Percentiles rank a stretch among this genome's conserved stretches.
These are phyloP conservation scores for Potorous gilbertii DNA, from an alignment of 2,797 vertebrate genomes.

Conservation along the genomic window DNA sequence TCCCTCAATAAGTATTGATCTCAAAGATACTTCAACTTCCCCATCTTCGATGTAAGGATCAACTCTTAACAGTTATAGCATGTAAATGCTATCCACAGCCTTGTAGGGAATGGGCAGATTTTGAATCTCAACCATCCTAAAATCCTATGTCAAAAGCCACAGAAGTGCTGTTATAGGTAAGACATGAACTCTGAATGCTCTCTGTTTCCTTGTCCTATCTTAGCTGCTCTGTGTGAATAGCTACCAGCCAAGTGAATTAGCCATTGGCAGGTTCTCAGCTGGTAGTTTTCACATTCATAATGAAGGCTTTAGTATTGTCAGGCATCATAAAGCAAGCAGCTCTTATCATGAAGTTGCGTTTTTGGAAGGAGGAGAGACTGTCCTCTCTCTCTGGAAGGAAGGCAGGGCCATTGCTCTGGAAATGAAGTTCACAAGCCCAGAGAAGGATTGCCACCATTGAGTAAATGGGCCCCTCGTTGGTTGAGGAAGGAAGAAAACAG, in stretches of 20 bases:
- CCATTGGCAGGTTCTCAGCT: not conserved
- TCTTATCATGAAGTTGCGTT: not conserved
- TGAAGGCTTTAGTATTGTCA: slow-evolving; percentile 15
- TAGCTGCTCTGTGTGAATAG: not conserved
- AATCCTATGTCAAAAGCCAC: not conserved
- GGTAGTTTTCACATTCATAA: not conserved
- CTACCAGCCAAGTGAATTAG: not conserved
- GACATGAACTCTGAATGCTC: not conserved
- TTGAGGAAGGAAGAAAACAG: not conserved
- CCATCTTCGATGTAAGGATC: not conserved
- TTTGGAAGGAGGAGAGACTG: not conserved
- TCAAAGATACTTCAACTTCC: not conserved
- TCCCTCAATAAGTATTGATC: not conserved
- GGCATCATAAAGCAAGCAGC: not conserved
- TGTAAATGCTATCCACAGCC: not conserved
- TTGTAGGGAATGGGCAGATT: not conserved
- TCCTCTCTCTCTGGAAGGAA: not conserved
- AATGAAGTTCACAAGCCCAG: slow-evolving; percentile 1
- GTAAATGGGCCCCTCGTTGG: not conserved
- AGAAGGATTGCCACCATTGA: not conserved
- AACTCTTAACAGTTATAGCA: not conserved
- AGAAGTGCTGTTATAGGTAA: not conserved
- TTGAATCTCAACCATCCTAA: not conserved
- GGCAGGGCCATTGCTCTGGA: not conserved
- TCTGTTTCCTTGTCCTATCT: not conserved